A percentile compares a stretch with the other conserved stretches of the same genome.
These are phyloP conservation scores for Rhinoderma darwinii DNA, from an alignment of 2,113 vertebrate species.

Conservation along the genomic window DNA sequence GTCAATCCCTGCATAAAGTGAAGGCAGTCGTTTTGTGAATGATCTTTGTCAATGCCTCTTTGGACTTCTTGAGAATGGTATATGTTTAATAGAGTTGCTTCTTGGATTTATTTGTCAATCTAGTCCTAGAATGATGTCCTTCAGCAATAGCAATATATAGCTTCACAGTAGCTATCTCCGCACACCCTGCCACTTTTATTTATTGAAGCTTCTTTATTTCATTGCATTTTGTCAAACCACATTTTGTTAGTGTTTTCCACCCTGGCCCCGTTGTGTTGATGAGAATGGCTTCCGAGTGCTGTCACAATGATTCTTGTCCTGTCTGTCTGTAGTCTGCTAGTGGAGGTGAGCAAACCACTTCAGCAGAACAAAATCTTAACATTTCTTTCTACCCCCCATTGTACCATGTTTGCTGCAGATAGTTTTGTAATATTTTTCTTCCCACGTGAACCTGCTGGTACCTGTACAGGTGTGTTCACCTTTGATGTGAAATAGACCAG, in stretches of 20 bases:
- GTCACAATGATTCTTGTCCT: conserved; percentile 36
- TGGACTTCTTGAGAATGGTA: no score
- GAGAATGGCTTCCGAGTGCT: conserved; percentile 41
- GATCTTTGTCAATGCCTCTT: no score
- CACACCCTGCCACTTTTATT: neutral
- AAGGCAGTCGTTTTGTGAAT: no score
- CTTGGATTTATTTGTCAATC: no score
- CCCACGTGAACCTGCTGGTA: neutral
- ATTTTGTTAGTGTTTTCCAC: neutral
- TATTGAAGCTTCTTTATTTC: neutral
- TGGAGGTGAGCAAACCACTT: conserved; percentile 14
- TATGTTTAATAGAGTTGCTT: no score
- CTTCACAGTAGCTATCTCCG: neutral
- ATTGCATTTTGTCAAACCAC: conserved; percentile 21
- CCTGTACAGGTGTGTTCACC: neutral
- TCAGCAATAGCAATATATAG: neutral
- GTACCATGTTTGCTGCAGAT: neutral
- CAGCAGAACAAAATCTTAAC: conserved; percentile 12
- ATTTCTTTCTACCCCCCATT: neutral
- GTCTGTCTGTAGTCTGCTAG: conserved; percentile 39
- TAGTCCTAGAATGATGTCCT: no score
- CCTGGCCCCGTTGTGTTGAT: conserved; percentile 1
- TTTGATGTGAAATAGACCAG: neutral
- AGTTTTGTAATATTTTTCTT: neutral
- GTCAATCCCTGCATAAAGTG: no score